Evolutionary conservation across 64 coral and sea anemone species (phyloP).

Genomic region (Porites australiensis): DNA sequence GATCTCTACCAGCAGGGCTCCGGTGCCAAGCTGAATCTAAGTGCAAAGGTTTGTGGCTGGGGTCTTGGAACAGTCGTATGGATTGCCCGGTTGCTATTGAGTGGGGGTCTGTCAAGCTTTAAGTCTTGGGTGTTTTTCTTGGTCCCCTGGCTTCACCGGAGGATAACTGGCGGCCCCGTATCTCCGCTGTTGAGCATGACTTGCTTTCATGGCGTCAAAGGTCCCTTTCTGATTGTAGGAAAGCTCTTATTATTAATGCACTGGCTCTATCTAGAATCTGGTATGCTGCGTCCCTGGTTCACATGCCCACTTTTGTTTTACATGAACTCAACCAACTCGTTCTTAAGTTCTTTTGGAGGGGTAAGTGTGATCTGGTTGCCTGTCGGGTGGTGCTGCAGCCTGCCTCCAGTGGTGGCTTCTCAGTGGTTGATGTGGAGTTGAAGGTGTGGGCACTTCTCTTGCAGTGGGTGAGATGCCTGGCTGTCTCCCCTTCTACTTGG

Average conservation of each 20-base stretch:
- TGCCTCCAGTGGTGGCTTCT: too few species aligned
- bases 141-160: not conserved
- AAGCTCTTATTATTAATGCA: not conserved
- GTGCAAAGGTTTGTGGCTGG: conserved; percentile 20
- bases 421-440: too few species aligned
- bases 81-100: not conserved
- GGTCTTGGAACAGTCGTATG: not conserved
- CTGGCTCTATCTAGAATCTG: not conserved
- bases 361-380: too few species aligned
- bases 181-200: not conserved
- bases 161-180: conserved; percentile 8
- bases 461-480: too few species aligned
- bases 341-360: not conserved
- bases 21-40: not conserved
- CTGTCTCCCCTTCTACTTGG: too few species aligned
- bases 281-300: not conserved
- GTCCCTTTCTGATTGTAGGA: not conserved
- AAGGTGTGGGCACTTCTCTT: too few species aligned
- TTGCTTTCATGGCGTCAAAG: not conserved
- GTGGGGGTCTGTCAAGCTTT: not conserved
- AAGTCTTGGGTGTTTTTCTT: conserved; percentile 7
- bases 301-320: not conserved
- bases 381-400: too few species aligned
- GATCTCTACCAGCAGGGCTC: conserved; percentile 4
- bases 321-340: not conserved